Evolutionary conservation across 2,113 vertebrate genomes (phyloP).

Genomic region (Platycercus adscitus): DNA sequence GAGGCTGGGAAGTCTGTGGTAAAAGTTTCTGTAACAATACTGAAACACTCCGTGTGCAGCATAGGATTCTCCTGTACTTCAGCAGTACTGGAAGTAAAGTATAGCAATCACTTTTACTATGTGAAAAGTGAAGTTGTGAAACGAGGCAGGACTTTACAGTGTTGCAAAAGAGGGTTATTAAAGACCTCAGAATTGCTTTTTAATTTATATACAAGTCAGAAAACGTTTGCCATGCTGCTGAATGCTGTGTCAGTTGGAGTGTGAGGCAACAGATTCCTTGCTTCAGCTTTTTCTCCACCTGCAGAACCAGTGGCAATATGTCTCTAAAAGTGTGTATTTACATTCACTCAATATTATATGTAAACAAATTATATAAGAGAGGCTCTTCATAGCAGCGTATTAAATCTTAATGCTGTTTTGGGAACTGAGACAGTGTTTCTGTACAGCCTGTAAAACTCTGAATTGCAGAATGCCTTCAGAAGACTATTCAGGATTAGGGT

Average conservation of each 20-base stretch:
- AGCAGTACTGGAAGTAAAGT: neutral
- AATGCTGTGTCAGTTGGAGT: neutral
- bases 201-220: neutral
- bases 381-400: neutral
- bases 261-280: neutral
- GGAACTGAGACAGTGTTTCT: neutral
- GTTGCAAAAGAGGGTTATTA: neutral
- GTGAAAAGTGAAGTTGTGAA: neutral
- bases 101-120: neutral
- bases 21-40: neutral
- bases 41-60: neutral
- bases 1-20: neutral
- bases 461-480: neutral
- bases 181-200: neutral
- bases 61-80: neutral
- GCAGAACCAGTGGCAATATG: neutral
- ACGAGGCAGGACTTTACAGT: neutral
- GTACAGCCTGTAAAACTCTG: neutral
- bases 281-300: conserved; percentile 14
- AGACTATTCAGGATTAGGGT: neutral
- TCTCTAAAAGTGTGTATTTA: neutral
- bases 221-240: neutral
- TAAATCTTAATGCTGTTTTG: neutral
- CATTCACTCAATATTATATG: neutral
- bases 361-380: neutral